Conservation (phyloP, 2,797 vertebrate species). For the Halcyon smyrnensis region DNA sequence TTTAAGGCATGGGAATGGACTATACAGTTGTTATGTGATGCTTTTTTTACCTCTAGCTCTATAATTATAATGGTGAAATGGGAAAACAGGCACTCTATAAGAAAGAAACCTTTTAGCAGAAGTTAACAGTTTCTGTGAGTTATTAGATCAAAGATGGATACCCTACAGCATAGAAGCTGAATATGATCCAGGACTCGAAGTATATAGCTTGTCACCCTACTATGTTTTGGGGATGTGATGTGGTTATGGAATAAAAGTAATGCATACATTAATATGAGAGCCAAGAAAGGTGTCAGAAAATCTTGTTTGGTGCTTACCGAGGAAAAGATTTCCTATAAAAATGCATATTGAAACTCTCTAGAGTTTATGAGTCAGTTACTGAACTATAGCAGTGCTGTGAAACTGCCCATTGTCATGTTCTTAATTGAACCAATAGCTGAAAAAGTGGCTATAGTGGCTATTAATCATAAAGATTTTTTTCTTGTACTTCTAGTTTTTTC, state of each 20-base stretch:
- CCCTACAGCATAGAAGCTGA: background rate
- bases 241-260: background rate
- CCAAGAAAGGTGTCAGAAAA: background rate
- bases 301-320: background rate
- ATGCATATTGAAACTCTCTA: background rate
- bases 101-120: background rate
- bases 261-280: background rate
- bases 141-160: background rate
- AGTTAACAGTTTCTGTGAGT: background rate
- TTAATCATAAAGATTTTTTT: conserved; percentile 15
- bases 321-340: background rate
- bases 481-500: background rate
- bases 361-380: background rate
- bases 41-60: background rate
- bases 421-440: conserved; percentile 3
- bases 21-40: background rate
- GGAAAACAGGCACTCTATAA: background rate
- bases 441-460: background rate
- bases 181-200: background rate
- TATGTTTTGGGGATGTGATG: background rate
- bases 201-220: background rate
- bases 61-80: background rate
- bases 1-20: background rate
- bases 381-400: background rate
- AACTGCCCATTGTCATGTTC: background rate